phyloP scores from a whole-genome alignment of 2,888 invertebrate species.

The Hypercompe scribonia region DNA sequence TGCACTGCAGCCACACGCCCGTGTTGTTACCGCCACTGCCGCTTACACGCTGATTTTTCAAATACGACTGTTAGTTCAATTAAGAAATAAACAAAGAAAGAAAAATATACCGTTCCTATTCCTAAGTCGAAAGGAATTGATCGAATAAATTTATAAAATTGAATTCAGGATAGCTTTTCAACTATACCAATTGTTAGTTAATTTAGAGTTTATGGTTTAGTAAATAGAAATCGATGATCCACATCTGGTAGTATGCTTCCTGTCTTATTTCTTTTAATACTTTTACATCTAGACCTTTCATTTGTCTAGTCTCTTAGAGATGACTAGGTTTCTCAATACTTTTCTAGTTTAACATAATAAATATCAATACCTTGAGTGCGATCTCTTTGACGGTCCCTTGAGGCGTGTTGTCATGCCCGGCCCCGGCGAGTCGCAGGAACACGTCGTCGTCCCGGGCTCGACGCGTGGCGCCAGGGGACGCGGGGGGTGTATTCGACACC shows the following conservation, averaged over 20 bases:
- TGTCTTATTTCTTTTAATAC: too few relatives aligned
- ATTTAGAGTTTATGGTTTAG: background rate
- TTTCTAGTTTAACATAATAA: background rate
- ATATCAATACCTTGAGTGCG: conserved; percentile 82
- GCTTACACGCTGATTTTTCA: conserved; percentile 48
- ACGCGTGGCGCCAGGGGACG: conserved; percentile 85
- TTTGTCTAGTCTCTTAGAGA: background rate
- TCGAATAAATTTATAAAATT: too few relatives aligned
- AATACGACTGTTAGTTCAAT: background rate
- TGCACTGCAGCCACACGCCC: conserved; percentile 89
- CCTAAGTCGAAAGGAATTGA: too few relatives aligned
- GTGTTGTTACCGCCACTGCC: conserved; percentile 58
- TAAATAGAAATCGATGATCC: too few relatives aligned
- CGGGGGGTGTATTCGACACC: conserved; percentile 84
- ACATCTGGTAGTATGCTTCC: too few relatives aligned
- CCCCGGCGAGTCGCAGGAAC: conserved; percentile 90
- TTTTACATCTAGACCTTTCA: too few relatives aligned
- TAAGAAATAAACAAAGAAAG: background rate
- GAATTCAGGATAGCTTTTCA: too few relatives aligned
- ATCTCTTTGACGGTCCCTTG: conserved; percentile 84
- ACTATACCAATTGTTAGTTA: too few relatives aligned
- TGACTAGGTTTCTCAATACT: background rate
- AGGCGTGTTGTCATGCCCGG: conserved; percentile 76
- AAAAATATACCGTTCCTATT: too few relatives aligned
- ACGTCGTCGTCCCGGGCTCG: conserved; percentile 90